These are phyloP conservation scores for Melipona bicolor DNA, from an alignment of 2,888 invertebrate genomes.

Conservation along the genomic window DNA sequence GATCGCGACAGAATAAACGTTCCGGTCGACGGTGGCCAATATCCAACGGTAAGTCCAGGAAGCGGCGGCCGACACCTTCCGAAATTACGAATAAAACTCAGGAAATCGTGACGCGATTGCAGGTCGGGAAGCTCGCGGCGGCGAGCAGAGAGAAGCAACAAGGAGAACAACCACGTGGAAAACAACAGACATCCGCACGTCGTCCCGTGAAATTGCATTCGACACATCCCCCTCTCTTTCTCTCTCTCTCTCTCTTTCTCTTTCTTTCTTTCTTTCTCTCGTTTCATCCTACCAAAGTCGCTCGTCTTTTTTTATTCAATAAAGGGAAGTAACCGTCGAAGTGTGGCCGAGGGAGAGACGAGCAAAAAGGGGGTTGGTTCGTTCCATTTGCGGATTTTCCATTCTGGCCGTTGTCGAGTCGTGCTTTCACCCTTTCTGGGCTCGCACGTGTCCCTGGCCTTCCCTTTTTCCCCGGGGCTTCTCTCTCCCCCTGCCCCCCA, in stretches of 20 bases:
- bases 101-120: slow-evolving; percentile 16
- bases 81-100: slow-evolving; percentile 30
- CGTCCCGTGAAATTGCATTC: slow-evolving; percentile 41
- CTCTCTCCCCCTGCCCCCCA: background rate
- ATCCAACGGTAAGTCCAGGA: background rate
- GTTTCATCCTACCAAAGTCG: too few relatives aligned
- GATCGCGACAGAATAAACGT: background rate
- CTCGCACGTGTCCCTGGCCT: slow-evolving; percentile 13
- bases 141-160: background rate
- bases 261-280: too few relatives aligned
- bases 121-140: background rate
- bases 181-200: slow-evolving; percentile 28
- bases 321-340: slow-evolving; percentile 46
- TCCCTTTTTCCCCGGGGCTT: slow-evolving; percentile 14
- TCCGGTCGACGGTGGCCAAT: background rate
- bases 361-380: slow-evolving; percentile 18
- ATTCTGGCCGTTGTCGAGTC: slow-evolving; percentile 34
- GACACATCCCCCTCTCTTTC: slow-evolving; percentile 3
- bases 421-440: slow-evolving; percentile 15
- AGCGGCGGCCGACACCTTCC: background rate
- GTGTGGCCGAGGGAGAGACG: slow-evolving; percentile 13
- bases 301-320: slow-evolving; percentile 45
- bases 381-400: slow-evolving; percentile 64
- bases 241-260: too few relatives aligned
- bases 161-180: slow-evolving; percentile 3